Evolutionary conservation across 2,888 invertebrate genomes (phyloP), one percentile per base, ranked within the genome.

Genomic region (Mylabris sibirica): DNA sequence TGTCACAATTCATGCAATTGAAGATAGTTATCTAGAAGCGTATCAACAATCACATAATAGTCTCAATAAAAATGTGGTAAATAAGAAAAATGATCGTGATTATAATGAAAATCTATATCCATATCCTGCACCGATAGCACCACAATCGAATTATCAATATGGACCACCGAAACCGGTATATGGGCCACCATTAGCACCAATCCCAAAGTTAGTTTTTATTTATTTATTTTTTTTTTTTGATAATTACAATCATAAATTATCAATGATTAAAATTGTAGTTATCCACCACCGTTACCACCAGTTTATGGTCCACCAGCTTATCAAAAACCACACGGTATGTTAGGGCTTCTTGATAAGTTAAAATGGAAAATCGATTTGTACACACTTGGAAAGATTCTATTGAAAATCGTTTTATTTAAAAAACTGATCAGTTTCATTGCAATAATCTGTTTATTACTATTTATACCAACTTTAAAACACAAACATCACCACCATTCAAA

Each of bases 361-460:
- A 89, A 91, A 60, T 84, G 91, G 26, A 93, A 93, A 83, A 79
- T 93, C 63, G 91, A 92, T 78, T 87, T 93, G 1, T 87, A 91
- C 70, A 92, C 93, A 0, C 83, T 93, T 65, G 92, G 92, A 0
- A 94, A 94, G 84, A 88, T 94, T 68, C 78, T 94, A 67, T 83
- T 94, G 41, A 94, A 94, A 81, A 82, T 94, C 63, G 85, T 94
- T 4, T 90, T 94, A 75, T 93, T 94, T 82, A 94, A 94, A 84
- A 92, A 94, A 84, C 89, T 93, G 64, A 90, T 94, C 67, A 93
- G 93, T 76, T 93, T 94, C 84, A 89, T 94, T 57, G 93, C 91
- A 0, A 87, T 93, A 5, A 89, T 93, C 76, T 93, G 91, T 79
- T 86, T 94, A 80, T 83, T 94, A 75, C 84, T 94, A 64, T 93